phyloP scores from a whole-genome alignment of 2,113 vertebrate genomes.

The Mugil cephalus region DNA sequence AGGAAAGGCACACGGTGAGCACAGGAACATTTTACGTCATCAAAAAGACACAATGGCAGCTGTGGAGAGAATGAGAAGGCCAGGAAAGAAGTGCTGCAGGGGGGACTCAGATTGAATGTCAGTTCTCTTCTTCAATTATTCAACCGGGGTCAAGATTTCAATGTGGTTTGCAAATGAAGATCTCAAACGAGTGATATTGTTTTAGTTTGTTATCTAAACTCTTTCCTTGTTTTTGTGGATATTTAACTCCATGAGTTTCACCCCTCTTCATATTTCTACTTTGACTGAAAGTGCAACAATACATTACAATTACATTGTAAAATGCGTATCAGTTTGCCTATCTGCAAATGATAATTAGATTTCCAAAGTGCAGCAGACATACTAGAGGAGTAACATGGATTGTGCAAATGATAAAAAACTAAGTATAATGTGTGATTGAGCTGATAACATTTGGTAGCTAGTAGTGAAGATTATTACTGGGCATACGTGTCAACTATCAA shows the following conservation, averaged over 20 bases:
- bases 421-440: too few species aligned
- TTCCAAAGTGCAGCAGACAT: neutral
- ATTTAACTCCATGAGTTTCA: slow-evolving; percentile 2
- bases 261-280: slow-evolving; percentile 25
- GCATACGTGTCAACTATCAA: too few species aligned
- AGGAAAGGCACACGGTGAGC: slow-evolving; percentile 10
- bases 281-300: slow-evolving; percentile 14
- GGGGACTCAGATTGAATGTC: slow-evolving; percentile 49
- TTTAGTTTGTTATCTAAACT: slow-evolving; percentile 8
- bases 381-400: too few species aligned
- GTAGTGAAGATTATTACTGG: too few species aligned
- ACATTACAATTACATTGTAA: slow-evolving; percentile 2
- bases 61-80: neutral
- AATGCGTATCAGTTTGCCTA: neutral
- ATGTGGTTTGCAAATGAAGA: neutral
- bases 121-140: slow-evolving; percentile 53
- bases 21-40: slow-evolving; percentile 9
- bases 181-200: slow-evolving; percentile 15
- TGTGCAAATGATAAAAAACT: too few species aligned
- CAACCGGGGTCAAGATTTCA: slow-evolving; percentile 16
- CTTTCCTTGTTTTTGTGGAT: neutral
- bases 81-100: slow-evolving; percentile 7
- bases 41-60: slow-evolving; percentile 5
- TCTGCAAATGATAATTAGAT: neutral
- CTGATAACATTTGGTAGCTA: too few species aligned